A percentile compares a stretch with the other conserved stretches of the same genome.
Conservation (phyloP, 2,888 invertebrate genomes). For the Coleophora flavipennella region DNA sequence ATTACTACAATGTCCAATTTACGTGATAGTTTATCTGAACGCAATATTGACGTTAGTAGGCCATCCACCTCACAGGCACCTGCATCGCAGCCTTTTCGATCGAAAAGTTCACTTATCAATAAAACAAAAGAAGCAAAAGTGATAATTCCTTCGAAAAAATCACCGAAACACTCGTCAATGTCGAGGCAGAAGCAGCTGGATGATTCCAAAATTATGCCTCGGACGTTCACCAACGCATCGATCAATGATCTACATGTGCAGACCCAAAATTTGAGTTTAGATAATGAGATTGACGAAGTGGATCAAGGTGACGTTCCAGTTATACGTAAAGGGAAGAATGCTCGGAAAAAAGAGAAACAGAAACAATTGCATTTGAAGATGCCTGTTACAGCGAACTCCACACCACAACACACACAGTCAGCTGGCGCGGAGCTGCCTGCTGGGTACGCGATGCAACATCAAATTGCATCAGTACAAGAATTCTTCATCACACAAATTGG, state of each 20-base stretch:
- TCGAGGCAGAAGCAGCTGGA: slow-evolving; percentile 14
- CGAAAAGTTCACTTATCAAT: slow-evolving; percentile 25
- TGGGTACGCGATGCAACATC: slow-evolving; percentile 13
- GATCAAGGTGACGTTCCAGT: slow-evolving; percentile 18
- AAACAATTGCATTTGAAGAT: slow-evolving; percentile 37
- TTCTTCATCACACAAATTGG: slow-evolving; percentile 37
- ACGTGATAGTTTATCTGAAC: slow-evolving; percentile 27
- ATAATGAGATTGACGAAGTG: slow-evolving; percentile 22
- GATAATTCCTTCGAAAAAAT: slow-evolving; percentile 14
- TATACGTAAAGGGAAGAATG: slow-evolving; percentile 37
- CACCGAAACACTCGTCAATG: slow-evolving; percentile 15
- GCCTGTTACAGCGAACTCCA: slow-evolving; percentile 19
- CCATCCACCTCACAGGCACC: slow-evolving; percentile 29
- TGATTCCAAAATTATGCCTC: slow-evolving; percentile 10
- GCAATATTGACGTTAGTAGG: slow-evolving; percentile 26
- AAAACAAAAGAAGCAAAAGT: slow-evolving; percentile 24
- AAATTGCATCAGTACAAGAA: slow-evolving; percentile 34
- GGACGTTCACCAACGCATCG: slow-evolving; percentile 16
- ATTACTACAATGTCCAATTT: slow-evolving; percentile 29
- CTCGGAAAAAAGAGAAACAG: slow-evolving; percentile 39
- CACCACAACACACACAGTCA: slow-evolving; percentile 16
- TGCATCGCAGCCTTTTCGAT: slow-evolving; percentile 30
- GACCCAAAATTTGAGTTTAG: slow-evolving; percentile 26
- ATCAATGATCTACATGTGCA: slow-evolving; percentile 21
- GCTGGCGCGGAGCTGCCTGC: slow-evolving; percentile 4